phyloP scores from a whole-genome alignment of 2,888 invertebrate species.

The Campopleginae sp. region DNA sequence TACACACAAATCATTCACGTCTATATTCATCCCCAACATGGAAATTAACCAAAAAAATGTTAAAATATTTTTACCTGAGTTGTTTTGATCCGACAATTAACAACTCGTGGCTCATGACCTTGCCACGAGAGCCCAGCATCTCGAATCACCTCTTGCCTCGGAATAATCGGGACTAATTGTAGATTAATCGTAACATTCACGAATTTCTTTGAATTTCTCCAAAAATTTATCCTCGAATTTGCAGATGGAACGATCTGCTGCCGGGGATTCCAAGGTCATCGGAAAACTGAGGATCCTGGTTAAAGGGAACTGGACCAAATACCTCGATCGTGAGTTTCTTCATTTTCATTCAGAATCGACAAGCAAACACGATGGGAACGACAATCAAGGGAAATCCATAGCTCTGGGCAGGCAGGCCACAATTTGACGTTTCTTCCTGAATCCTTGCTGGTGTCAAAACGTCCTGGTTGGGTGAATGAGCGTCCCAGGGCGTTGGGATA shows the following conservation, averaged over 20 bases:
- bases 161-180: neutral
- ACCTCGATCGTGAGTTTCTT: neutral
- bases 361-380: neutral
- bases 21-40: conserved; percentile 74
- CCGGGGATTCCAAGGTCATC: neutral
- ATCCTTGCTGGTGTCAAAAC: neutral
- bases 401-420: neutral
- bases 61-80: conserved; percentile 11
- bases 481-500: neutral
- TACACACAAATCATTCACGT: conserved; percentile 82
- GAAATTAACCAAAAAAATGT: conserved; percentile 23
- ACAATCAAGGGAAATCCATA: neutral
- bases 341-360: neutral
- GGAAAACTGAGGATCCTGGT: neutral
- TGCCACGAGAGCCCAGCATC: neutral
- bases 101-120: neutral
- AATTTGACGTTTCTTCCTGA: neutral
- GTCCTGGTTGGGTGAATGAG: neutral
- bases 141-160: neutral
- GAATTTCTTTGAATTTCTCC: neutral
- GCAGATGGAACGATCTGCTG: neutral
- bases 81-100: neutral
- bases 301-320: neutral
- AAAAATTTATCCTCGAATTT: neutral
- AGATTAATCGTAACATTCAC: neutral